Base-by-base conservation (phyloP, 2,113 vertebrate species). In the Sphyrna mokarran region DNA sequence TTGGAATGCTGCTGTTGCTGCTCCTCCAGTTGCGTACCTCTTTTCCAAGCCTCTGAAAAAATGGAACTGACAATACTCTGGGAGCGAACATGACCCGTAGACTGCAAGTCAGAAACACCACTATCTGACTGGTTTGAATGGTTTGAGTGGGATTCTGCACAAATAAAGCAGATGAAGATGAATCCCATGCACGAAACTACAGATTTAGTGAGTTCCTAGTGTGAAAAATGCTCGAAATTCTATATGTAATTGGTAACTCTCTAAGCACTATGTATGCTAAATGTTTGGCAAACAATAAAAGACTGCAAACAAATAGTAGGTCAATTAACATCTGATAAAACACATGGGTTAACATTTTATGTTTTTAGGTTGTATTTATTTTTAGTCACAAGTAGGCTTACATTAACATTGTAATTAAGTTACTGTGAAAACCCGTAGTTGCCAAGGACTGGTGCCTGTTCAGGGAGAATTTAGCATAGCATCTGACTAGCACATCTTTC, bases 11-110 rank as follows among this genome's bases (percentile, higher is more conserved):
- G 96, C 37, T 94, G 48, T 54, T 54, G 98, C 37, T 95, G 98
- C 96, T 99, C 99, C 96, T 99, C 99, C 96, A 99, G 97, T 97
- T 99, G 99, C 29, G 99, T 99, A 14, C 99, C 99, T 96, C 99
- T 98, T 96, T 99, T 99, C 99, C 99, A 99, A 96, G 99, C 99
- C 97, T 99, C 99, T 0, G 99, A 99, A 97, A 99, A 99, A 97
- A 99, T 99, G 96, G 99, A 99, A 97, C 99, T 99, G 96, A 99
- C 99, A 11, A 98, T 98, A 96, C 99, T 99, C 96, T 99, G 99
- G 68, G 99, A 99, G 33, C 99, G 98, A 18, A 98, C 96, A 4
- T 99, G 99, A 96, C 98, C 98, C 29, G 98, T 98, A 16, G 98
- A 97, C 5, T 98, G 98, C 1, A 98, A 98, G 96, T 99, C 99